Percentiles rank a stretch among this genome's conserved stretches.
Evolutionary conservation across 2,113 vertebrate genomes (phyloP).

Genomic region (Rhea americana): DNA sequence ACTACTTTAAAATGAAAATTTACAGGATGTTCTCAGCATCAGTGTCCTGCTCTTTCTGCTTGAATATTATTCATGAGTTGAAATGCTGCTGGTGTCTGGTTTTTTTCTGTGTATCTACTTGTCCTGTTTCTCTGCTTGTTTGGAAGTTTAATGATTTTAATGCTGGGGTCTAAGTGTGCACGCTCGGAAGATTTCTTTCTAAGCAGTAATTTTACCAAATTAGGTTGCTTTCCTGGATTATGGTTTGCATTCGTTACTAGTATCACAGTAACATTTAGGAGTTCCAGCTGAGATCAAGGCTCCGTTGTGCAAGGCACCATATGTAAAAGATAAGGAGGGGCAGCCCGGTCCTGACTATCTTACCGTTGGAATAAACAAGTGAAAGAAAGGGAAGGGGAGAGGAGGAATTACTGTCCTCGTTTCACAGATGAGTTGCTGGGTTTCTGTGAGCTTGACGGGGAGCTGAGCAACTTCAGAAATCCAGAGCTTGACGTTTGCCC

Average conservation of each 20-base stretch:
- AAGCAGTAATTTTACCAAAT: not conserved
- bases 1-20: not conserved
- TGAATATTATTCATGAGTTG: not conserved
- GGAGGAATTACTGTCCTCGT: constrained; percentile 4
- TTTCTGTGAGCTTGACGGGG: not conserved
- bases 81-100: not conserved
- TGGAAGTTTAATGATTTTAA: not conserved
- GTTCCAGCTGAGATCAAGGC: constrained; percentile 8
- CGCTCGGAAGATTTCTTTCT: not conserved
- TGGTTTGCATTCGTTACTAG: not conserved
- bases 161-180: not conserved
- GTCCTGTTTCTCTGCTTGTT: accelerated
- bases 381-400: constrained; percentile 16
- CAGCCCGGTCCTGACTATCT: not conserved
- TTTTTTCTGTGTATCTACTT: not conserved
- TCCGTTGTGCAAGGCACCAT: not conserved
- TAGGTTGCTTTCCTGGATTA: not conserved
- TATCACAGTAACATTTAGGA: not conserved
- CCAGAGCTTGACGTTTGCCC: not conserved
- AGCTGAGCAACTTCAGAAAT: constrained; percentile 16
- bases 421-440: constrained; percentile 1
- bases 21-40: not conserved
- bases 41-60: not conserved
- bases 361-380: constrained; percentile 37
- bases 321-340: constrained; percentile 33